These are phyloP conservation scores for Brachypteracias leptosomus DNA, from an alignment of 2,113 vertebrate genomes.

Conservation along the genomic window DNA sequence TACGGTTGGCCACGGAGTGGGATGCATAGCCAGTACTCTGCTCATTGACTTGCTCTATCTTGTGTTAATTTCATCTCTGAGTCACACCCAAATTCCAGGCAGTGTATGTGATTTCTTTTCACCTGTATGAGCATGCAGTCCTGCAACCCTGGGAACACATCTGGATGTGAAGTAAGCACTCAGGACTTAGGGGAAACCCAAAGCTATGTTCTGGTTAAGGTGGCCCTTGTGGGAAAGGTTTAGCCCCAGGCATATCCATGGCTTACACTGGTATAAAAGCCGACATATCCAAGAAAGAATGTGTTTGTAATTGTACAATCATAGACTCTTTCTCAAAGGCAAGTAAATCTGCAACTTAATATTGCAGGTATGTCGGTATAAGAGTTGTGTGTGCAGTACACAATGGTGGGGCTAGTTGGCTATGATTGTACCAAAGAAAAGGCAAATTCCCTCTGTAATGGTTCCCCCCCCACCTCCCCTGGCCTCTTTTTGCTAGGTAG, in stretches of 20 bases:
- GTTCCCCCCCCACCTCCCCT: accelerated
- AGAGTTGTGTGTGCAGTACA: neutral
- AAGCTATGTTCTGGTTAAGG: neutral
- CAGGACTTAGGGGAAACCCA: neutral
- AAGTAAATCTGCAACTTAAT: neutral
- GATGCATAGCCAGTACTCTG: neutral
- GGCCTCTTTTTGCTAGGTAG: neutral
- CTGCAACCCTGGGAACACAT: neutral
- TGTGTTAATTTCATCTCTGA: neutral
- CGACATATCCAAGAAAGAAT: neutral
- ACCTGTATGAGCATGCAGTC: neutral
- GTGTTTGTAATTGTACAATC: neutral
- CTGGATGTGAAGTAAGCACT: neutral
- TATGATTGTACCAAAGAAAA: neutral
- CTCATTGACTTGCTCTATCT: neutral
- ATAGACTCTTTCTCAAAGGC: neutral
- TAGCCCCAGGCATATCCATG: neutral
- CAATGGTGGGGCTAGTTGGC: neutral
- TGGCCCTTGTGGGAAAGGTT: neutral
- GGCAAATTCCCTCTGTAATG: neutral
- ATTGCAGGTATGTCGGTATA: neutral
- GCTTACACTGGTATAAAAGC: neutral
- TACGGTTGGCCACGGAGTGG: neutral
- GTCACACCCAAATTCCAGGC: neutral
- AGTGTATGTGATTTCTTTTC: neutral